Conservation (phyloP, 2,888 invertebrate species). For the Didymodactylos carnosus region DNA sequence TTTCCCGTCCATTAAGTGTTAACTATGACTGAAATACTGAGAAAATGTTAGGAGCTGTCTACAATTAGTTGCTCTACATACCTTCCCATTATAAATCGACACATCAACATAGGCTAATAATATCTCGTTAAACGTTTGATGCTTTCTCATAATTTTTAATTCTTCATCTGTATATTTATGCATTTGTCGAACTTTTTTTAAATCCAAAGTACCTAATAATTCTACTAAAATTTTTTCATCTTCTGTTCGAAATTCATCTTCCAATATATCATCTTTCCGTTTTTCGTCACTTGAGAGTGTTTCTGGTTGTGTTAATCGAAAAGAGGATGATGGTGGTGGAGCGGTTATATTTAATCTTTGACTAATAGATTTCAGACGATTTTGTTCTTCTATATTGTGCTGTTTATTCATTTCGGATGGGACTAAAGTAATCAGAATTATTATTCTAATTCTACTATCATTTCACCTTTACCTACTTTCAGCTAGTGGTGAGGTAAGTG, state of each 20-base stretch:
- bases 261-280: background rate
- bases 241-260: background rate
- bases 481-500: background rate
- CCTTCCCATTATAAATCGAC: background rate
- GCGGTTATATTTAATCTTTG: background rate
- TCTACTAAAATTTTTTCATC: background rate
- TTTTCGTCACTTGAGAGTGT: background rate
- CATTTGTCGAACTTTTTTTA: background rate
- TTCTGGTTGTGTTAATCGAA: background rate
- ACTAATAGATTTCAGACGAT: background rate
- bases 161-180: background rate
- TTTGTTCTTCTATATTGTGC: no score
- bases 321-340: background rate
- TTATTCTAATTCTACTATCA: no score
- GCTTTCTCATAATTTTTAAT: conserved; percentile 3
- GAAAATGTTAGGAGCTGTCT: no score
- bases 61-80: background rate
- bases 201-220: background rate
- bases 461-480: no score
- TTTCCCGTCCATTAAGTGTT: no score
- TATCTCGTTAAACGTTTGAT: conserved; percentile 4
- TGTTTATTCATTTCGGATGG: no score
- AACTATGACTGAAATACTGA: no score
- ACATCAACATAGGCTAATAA: conserved; percentile 6
- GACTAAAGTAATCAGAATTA: no score